A percentile compares a stretch with the other conserved stretches of the same genome.
Conservation (phyloP, 1,140 invertebrate species). For the Phocides pigmalion region DNA sequence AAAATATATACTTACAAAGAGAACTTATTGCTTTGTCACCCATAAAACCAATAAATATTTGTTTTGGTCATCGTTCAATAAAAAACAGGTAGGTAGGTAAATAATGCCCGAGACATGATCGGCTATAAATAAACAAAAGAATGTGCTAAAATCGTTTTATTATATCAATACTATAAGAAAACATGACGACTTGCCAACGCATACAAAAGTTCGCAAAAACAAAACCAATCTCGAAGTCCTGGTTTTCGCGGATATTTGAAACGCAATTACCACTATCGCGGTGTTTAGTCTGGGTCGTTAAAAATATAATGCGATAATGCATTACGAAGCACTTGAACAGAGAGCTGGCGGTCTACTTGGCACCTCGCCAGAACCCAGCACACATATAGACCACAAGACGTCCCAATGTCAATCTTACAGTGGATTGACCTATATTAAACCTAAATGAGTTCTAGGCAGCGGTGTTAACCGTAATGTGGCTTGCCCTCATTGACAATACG, state of each 20-base stretch:
- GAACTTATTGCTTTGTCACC: background rate
- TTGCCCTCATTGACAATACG: constrained; percentile 31
- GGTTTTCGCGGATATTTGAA: constrained; percentile 19
- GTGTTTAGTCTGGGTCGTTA: constrained; percentile 49
- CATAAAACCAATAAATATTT: background rate
- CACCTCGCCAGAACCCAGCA: constrained; percentile 38
- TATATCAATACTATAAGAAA: background rate
- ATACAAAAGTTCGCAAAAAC: background rate
- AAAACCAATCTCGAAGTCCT: background rate
- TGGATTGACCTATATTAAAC: constrained; percentile 42
- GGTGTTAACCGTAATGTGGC: constrained; percentile 31
- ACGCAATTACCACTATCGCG: constrained; percentile 33
- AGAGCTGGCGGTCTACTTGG: constrained; percentile 45
- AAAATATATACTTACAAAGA: too few relatives aligned
- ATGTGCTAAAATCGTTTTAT: background rate
- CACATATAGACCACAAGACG: constrained; percentile 43
- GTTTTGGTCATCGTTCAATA: background rate
- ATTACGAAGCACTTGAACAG: constrained; percentile 17
- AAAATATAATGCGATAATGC: constrained; percentile 42
- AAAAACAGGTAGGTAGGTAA: too few relatives aligned
- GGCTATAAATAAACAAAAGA: background rate
- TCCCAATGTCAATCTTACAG: constrained; percentile 50
- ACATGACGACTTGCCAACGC: background rate
- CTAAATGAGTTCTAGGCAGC: constrained; percentile 33
- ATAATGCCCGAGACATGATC: too few relatives aligned